Evolutionary conservation across 1,140 invertebrate species (phyloP), one percentile per base, ranked within the genome.

Genomic region (Calephelis virginiensis): DNA sequence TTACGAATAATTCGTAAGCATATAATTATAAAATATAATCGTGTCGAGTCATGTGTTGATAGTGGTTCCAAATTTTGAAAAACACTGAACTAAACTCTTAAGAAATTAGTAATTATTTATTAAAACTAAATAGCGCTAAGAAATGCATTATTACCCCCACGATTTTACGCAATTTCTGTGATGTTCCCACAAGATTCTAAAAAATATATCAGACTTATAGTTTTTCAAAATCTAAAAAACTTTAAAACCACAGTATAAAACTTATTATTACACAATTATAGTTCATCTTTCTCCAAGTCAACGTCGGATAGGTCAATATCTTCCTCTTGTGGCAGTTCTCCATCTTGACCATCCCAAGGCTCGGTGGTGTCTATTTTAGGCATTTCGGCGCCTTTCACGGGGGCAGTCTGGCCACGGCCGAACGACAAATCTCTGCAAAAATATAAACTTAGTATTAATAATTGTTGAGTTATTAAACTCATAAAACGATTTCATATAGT

Each of bases 261-360:
- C 8, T 56, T 13, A 56, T 38, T 59, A 43, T 59, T 49, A 60
- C 48, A 69, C 64, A 74, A 67, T 96, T 95, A 97, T 83, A 97
- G 92, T 87, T 97, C 96, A 76, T 97, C 96, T 89, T 96, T 96
- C 82, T 98, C 97, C 13, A 99, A 89, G 70, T 97, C 95, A 49
- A 98, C 93, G 90, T 99, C 97, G 56, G 96, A 97, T 47, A 98
- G 93, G 92, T 98, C 97, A 71, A 98, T 96, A 70, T 99, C 97
- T 77, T 99, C 98, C 90, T 97, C 97, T 48, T 93, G 93, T 37
- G 97, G 96, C 69, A 97, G 92, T 88, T 97, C 95, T 10, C 96
- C 98, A 87, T 99, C 98, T 90, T 99, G 98, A 46, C 99, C 99
- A 83, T 99, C 98, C 99, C 99, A 99, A 0, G 96, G 89, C 61